Percentiles rank a stretch among this genome's conserved stretches.
Conservation (phyloP, 2,797 vertebrate species). For the Fratercula arctica region DNA sequence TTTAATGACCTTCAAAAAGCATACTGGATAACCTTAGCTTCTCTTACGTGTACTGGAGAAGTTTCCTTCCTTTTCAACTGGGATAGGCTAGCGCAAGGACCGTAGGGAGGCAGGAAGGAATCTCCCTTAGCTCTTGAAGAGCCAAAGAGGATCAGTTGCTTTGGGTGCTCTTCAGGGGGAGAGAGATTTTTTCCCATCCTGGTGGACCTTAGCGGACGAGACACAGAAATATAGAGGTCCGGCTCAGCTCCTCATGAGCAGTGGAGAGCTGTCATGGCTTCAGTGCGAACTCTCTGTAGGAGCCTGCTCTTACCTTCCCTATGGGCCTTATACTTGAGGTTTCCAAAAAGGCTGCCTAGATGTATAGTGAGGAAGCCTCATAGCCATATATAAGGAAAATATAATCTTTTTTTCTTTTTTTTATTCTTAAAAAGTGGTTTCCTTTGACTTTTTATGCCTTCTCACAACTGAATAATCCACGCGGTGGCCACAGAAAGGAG, state of each 20-base stretch:
- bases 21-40: neutral
- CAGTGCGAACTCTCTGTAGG: accelerated
- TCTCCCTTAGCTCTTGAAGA: neutral
- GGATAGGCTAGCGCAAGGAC: neutral
- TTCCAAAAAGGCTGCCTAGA: neutral
- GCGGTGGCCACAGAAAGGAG: neutral
- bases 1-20: neutral
- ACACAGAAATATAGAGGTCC: neutral
- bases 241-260: neutral
- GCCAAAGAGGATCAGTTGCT: neutral
- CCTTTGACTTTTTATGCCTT: neutral
- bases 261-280: neutral
- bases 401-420: neutral
- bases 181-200: neutral
- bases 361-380: neutral
- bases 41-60: neutral
- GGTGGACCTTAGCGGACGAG: neutral
- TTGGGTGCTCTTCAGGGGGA: neutral
- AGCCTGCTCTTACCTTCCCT: neutral
- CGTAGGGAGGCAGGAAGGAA: neutral
- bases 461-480: neutral
- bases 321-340: neutral
- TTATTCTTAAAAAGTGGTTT: neutral
- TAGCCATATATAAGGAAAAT: neutral
- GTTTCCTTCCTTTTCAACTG: neutral